These are phyloP conservation scores for Oppia nitens DNA, from an alignment of 1,140 invertebrate species.

Conservation along the genomic window DNA sequence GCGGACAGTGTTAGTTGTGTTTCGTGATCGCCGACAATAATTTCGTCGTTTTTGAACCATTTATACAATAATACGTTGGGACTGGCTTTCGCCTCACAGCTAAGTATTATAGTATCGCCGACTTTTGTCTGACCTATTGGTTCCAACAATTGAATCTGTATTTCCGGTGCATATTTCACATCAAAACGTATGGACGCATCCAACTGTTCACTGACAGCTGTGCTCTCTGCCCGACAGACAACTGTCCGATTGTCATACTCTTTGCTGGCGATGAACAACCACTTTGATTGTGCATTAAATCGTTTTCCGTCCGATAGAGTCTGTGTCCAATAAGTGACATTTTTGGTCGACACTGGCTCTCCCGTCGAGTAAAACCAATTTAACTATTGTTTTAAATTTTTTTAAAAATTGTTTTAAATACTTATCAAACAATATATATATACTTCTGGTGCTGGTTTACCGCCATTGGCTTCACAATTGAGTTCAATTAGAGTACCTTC, in stretches of 20 bases:
- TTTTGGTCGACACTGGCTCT: constrained; percentile 48
- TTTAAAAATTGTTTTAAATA: too few relatives aligned
- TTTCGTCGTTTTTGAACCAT: constrained; percentile 31
- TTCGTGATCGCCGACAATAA: constrained; percentile 53
- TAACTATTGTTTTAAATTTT: too few relatives aligned
- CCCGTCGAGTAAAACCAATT: constrained; percentile 53
- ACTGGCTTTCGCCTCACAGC: constrained; percentile 70
- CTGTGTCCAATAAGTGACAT: constrained; percentile 18
- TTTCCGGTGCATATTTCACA: constrained; percentile 29
- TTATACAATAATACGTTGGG: constrained; percentile 56
- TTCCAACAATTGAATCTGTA: background rate
- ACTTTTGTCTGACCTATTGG: background rate
- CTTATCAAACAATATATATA: constrained; percentile 24
- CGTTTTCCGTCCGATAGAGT: constrained; percentile 51
- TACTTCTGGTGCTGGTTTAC: constrained; percentile 82
- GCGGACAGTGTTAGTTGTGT: constrained; percentile 65
- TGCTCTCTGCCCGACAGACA: constrained; percentile 45
- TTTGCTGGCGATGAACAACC: constrained; percentile 54
- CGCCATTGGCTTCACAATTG: constrained; percentile 68
- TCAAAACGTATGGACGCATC: constrained; percentile 25
- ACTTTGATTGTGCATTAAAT: constrained; percentile 58
- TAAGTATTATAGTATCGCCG: constrained; percentile 52
- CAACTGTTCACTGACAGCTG: constrained; percentile 24
- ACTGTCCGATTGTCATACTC: constrained; percentile 78
- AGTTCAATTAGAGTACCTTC: constrained; percentile 73